Base-by-base conservation (phyloP, 1,140 invertebrate species). In the Charaxes varanes region DNA sequence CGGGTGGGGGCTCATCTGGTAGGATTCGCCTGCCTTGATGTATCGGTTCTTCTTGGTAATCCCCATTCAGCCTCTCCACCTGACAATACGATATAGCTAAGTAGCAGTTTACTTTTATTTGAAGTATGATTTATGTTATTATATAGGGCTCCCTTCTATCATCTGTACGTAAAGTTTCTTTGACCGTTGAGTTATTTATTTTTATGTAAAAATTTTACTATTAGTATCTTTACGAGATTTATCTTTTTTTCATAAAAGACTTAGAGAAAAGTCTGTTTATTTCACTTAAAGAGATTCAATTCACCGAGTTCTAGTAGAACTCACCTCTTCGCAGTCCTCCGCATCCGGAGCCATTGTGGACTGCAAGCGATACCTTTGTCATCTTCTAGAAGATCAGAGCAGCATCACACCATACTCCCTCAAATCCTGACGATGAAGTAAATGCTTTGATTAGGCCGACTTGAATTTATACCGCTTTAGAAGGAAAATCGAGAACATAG, bases 261-360 rank as follows among this genome's bases (percentile, higher is more conserved):
- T n/a, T n/a, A n/a, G n/a, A n/a, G n/a, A n/a, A n/a, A n/a, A n/a
- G n/a, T n/a, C n/a, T n/a, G n/a, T n/a, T n/a, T n/a, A n/a, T n/a
- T n/a, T n/a, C n/a, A n/a, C n/a, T n/a, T n/a, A n/a, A n/a, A n/a
- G n/a, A n/a, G n/a, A n/a, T n/a, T n/a, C n/a, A n/a, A n/a, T n/a
- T n/a, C n/a, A n/a, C n/a, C n/a, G n/a, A n/a, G n/a, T n/a, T n/a
- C n/a, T n/a, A n/a, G n/a, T n/a, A n/a, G n/a, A n/a, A n/a, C n/a
- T n/a, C n/a, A 62, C 56, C 44, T 62, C 51, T 44, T 62, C 69
- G 51, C 56, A 66, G 42, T 72, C 35, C 40, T 58, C 64, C 22
- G 54, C 64, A 30, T 73, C 45, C n/a, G 72, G 70, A 54, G 76
- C 61, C 76, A 80, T 80, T 12, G 26, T 53, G 24, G 8, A 32